Evolutionary conservation across 2,888 invertebrate species (phyloP).

Genomic region (Diachrysia chrysitis): DNA sequence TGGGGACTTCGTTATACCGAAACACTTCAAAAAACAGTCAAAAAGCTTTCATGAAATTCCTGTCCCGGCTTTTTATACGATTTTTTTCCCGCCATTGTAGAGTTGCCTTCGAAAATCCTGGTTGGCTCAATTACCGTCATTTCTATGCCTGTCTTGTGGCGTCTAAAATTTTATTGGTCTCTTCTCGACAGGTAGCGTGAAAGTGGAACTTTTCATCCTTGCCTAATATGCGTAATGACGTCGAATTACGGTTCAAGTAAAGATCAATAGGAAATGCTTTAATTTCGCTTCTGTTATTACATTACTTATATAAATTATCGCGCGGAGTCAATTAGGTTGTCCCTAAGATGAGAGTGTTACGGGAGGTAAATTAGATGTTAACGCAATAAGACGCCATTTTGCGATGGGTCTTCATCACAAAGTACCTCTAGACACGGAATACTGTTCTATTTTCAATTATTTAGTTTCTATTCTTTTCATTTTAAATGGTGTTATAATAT

Average conservation of each 20-base stretch:
- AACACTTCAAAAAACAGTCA: constrained; percentile 47
- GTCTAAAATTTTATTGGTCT: constrained; percentile 57
- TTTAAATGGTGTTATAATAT: too few relatives aligned
- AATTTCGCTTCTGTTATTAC: constrained; percentile 41
- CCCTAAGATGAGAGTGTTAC: constrained; percentile 65
- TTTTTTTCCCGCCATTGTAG: constrained; percentile 49
- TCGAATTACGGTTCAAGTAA: constrained; percentile 15
- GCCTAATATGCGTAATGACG: constrained; percentile 17
- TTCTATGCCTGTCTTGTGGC: constrained; percentile 58
- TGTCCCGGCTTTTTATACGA: constrained; percentile 51
- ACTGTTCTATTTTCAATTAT: neutral
- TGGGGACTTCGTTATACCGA: constrained; percentile 40
- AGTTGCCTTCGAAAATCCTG: constrained; percentile 44
- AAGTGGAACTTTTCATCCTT: constrained; percentile 23
- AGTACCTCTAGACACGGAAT: constrained; percentile 23
- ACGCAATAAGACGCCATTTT: constrained; percentile 67
- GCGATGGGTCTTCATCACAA: constrained; percentile 21
- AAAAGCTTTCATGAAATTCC: constrained; percentile 55
- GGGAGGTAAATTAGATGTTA: constrained; percentile 71
- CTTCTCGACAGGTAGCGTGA: constrained; percentile 25
- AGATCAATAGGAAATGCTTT: constrained; percentile 31
- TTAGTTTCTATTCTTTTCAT: too few relatives aligned
- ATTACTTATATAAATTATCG: constrained; percentile 58
- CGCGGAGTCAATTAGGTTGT: constrained; percentile 63
- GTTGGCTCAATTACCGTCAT: constrained; percentile 55